Evolutionary conservation across 1,140 invertebrate species (phyloP).

Genomic region (Hydropsyche tenuis): DNA sequence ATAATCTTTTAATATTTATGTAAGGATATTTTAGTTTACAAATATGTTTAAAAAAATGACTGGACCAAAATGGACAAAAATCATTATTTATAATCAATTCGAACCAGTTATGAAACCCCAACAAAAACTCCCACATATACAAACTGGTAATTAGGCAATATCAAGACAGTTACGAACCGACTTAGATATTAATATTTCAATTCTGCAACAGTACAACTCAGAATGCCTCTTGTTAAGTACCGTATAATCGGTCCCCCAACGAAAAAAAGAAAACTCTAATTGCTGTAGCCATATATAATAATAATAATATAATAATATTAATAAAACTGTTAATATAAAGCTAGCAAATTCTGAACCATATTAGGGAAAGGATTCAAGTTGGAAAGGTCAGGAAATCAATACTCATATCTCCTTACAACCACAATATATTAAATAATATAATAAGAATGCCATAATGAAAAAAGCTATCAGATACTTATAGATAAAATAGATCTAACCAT

Average conservation of each 20-base stretch:
- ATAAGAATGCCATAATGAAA: constrained; percentile 65
- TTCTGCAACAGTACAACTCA: constrained; percentile 3
- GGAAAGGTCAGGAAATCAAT: constrained; percentile 57
- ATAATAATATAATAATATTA: constrained; percentile 16
- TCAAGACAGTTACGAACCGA: constrained; percentile 23
- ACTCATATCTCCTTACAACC: constrained; percentile 65
- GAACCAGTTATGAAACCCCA: constrained; percentile 39
- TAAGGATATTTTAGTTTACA: not conserved
- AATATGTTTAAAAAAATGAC: constrained; percentile 22
- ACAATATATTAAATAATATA: constrained; percentile 67
- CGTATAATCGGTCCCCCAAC: constrained; percentile 29
- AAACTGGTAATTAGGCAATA: constrained; percentile 31
- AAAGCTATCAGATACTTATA: constrained; percentile 60
- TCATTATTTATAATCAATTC: constrained; percentile 13
- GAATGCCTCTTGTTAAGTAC: constrained; percentile 31
- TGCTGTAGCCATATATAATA: constrained; percentile 19
- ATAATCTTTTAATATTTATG: constrained; percentile 5
- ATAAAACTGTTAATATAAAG: constrained; percentile 1
- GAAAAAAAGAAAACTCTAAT: not conserved
- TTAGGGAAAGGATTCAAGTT: constrained; percentile 4
- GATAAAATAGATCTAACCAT: constrained; percentile 47
- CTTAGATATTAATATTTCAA: constrained; percentile 12
- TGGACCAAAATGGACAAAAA: constrained; percentile 46
- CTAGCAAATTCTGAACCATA: constrained; percentile 24
- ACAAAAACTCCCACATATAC: constrained; percentile 3